These are phyloP conservation scores for Microcebus lehilahytsara DNA, from an alignment of 2,113 vertebrate genomes.

Conservation along the genomic window DNA sequence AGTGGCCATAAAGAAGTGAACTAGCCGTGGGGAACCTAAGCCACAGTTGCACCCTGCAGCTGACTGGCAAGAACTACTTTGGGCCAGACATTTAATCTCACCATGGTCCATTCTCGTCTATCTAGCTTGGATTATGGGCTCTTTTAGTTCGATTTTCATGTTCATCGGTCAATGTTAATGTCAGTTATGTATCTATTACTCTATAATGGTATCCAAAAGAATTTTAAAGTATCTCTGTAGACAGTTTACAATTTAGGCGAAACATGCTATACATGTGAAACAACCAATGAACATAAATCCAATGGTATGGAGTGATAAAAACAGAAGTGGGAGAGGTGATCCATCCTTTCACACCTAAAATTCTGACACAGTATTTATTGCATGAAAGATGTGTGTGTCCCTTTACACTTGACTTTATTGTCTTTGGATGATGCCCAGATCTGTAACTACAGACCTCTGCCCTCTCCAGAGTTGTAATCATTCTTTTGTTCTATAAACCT, in stretches of 20 bases:
- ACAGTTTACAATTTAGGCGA: background rate
- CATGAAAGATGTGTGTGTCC: background rate
- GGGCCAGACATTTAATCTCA: background rate
- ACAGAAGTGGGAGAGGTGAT: background rate
- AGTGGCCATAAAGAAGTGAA: background rate
- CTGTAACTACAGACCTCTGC: background rate
- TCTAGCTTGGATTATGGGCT: background rate
- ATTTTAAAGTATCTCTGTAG: background rate
- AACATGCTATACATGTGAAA: background rate
- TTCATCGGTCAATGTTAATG: background rate
- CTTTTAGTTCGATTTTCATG: background rate
- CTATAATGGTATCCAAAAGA: background rate
- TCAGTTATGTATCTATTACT: background rate
- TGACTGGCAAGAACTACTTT: background rate
- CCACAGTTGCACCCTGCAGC: background rate
- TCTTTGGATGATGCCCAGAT: background rate
- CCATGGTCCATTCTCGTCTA: background rate
- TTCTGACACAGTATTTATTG: background rate
- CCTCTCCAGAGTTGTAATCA: background rate
- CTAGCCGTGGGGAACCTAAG: background rate
- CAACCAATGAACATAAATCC: background rate
- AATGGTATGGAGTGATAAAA: background rate
- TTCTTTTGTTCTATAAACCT: background rate
- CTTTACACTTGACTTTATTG: background rate
- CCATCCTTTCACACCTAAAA: background rate